Percentiles rank a stretch among this genome's conserved stretches.
Evolutionary conservation across 2,888 invertebrate genomes (phyloP).

Genomic region (Drepanosiphum platanoidis): DNA sequence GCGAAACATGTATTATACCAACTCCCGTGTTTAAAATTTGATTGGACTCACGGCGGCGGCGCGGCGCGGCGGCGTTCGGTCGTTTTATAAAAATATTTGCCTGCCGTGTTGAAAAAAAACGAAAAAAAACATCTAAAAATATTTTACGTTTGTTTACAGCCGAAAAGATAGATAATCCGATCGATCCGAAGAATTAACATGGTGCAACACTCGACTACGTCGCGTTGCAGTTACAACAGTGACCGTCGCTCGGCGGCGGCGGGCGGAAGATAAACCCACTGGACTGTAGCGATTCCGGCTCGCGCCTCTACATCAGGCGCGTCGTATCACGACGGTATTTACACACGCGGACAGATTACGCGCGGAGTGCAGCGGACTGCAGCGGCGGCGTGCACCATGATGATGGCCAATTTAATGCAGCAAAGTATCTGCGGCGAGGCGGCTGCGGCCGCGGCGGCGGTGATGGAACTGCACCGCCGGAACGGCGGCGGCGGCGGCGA

Average conservation of each 20-base stretch:
- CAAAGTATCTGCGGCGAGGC: background rate
- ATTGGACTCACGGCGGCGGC: too few species aligned
- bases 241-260: background rate
- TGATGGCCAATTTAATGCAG: slow-evolving; percentile 32
- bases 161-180: background rate
- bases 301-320: background rate
- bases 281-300: background rate
- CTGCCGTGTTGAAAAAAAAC: too few species aligned
- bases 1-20: too few species aligned
- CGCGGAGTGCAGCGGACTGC: background rate
- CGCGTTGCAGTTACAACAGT: background rate
- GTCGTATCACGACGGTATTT: background rate
- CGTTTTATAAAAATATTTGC: too few species aligned
- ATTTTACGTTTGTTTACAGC: background rate
- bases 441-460: background rate
- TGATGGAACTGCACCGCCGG: slow-evolving; percentile 3
- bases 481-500: background rate
- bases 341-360: background rate
- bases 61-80: too few species aligned
- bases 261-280: background rate
- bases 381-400: background rate
- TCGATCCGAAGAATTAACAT: too few species aligned
- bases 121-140: too few species aligned
- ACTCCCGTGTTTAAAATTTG: too few species aligned
- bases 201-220: background rate